Conservation (phyloP, 1,140 invertebrate genomes). For the Nymphalis io region DNA sequence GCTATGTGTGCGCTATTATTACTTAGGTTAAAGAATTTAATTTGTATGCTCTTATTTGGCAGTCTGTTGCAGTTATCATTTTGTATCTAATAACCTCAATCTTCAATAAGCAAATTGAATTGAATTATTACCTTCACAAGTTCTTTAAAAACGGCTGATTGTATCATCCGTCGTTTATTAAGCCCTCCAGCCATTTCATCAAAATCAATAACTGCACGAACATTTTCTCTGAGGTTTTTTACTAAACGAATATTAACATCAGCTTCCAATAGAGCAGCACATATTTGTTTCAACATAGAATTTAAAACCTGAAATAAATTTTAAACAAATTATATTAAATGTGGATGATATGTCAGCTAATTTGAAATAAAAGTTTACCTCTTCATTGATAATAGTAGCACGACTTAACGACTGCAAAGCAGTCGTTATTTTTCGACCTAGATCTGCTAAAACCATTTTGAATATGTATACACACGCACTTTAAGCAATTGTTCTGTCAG, state of each 20-base stretch:
- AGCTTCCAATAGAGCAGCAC: conserved; percentile 97
- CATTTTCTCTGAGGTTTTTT: conserved; percentile 98
- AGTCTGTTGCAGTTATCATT: too few relatives aligned
- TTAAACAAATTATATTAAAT: neutral
- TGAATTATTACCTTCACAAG: conserved; percentile 91
- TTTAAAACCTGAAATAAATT: conserved; percentile 90
- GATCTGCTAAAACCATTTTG: conserved; percentile 99
- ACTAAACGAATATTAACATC: conserved; percentile 99
- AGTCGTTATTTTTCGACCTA: conserved; percentile 99
- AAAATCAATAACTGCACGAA: conserved; percentile 98
- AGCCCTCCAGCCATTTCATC: conserved; percentile 99
- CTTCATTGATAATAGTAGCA: conserved; percentile 99
- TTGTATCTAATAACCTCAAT: too few relatives aligned
- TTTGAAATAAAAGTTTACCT: conserved; percentile 82
- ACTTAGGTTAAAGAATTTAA: too few relatives aligned
- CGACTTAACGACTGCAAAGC: conserved; percentile 98
- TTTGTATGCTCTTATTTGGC: too few relatives aligned
- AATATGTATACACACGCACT: conserved; percentile 36
- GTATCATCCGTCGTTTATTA: conserved; percentile 99
- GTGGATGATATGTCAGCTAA: neutral
- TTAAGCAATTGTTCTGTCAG: conserved; percentile 21
- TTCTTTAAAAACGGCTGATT: conserved; percentile 99
- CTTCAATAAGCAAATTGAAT: too few relatives aligned
- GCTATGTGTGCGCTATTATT: too few relatives aligned
- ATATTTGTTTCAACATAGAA: conserved; percentile 99